phyloP scores from a whole-genome alignment of 2,113 vertebrate species.

The Nothobranchius kuhntae region DNA sequence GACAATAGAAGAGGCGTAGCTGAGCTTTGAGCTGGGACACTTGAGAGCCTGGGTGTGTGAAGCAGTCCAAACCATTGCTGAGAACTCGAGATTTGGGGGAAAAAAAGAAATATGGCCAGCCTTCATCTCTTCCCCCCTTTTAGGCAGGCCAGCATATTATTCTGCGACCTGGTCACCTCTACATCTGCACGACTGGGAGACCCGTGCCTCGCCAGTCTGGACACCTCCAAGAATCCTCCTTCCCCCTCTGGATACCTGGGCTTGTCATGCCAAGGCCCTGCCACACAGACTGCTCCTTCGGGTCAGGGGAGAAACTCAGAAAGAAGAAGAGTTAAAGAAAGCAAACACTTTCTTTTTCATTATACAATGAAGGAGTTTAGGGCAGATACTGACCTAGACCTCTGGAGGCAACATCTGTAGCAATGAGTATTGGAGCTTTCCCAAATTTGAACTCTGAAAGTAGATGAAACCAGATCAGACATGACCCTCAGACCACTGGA shows the following conservation, averaged over 20 bases:
- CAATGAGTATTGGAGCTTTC: conserved; percentile 98
- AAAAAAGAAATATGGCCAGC: conserved; percentile 74
- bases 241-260: conserved; percentile 99
- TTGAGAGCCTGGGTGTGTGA: conserved; percentile 83
- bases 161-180: conserved; percentile 92
- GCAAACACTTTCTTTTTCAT: conserved; percentile 94
- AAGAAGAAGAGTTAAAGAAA: conserved; percentile 99
- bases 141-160: conserved; percentile 94
- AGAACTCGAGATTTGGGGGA: conserved; percentile 83
- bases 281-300: conserved; percentile 99
- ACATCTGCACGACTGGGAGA: conserved; percentile 91
- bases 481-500: too few relatives aligned
- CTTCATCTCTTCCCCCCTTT: conserved; percentile 85
- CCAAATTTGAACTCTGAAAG: conserved; percentile 94
- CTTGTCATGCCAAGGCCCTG: conserved; percentile 99
- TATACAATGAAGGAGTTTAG: conserved; percentile 40
- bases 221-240: conserved; percentile 98
- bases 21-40: conserved; percentile 78
- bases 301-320: conserved; percentile 96
- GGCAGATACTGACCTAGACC: conserved; percentile 96
- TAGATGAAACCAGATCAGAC: conserved; percentile 6
- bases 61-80: conserved; percentile 83
- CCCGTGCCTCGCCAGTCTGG: conserved; percentile 96
- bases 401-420: conserved; percentile 97
- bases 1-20: conserved; percentile 84